phyloP scores from a whole-genome alignment of 2,888 invertebrate species.

The Cephus sareptanus region DNA sequence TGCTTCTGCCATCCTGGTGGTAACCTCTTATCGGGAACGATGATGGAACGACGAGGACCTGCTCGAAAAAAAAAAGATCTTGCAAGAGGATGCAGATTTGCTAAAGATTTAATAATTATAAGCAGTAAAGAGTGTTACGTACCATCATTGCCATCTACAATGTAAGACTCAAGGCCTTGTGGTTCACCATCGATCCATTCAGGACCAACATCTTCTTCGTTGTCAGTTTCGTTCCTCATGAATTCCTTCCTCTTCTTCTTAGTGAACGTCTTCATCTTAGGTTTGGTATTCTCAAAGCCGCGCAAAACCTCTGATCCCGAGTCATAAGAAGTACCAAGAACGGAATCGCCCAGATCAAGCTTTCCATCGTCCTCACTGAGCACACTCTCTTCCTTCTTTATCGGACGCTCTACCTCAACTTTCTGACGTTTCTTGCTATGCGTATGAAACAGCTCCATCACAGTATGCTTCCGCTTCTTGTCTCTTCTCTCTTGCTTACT shows the following conservation, averaged over 20 bases:
- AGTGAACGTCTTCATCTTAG: conserved; percentile 42
- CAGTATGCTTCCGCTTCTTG: conserved; percentile 77
- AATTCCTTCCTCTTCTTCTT: conserved; percentile 51
- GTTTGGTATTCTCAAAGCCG: conserved; percentile 49
- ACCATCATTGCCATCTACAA: conserved; percentile 61
- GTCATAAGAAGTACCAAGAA: conserved; percentile 44
- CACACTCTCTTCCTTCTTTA: conserved; percentile 14
- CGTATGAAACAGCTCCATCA: conserved; percentile 75
- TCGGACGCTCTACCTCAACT: conserved; percentile 37
- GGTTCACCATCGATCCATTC: conserved; percentile 62
- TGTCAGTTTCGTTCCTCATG: conserved; percentile 42
- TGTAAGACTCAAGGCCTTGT: conserved; percentile 57
- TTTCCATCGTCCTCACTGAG: conserved; percentile 20
- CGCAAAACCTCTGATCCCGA: conserved; percentile 49
- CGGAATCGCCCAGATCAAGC: conserved; percentile 34
- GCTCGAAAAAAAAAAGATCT: conserved; percentile 11
- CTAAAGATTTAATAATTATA: background rate
- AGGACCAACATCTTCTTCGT: conserved; percentile 52
- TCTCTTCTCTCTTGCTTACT: conserved; percentile 79
- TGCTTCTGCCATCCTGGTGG: conserved; percentile 84
- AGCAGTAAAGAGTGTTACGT: conserved; percentile 9
- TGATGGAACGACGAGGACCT: conserved; percentile 66
- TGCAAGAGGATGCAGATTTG: background rate
- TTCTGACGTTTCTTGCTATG: conserved; percentile 67
- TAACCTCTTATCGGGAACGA: conserved; percentile 80